phyloP scores from a whole-genome alignment of 2,113 vertebrate species.

The Podarcis raffonei region DNA sequence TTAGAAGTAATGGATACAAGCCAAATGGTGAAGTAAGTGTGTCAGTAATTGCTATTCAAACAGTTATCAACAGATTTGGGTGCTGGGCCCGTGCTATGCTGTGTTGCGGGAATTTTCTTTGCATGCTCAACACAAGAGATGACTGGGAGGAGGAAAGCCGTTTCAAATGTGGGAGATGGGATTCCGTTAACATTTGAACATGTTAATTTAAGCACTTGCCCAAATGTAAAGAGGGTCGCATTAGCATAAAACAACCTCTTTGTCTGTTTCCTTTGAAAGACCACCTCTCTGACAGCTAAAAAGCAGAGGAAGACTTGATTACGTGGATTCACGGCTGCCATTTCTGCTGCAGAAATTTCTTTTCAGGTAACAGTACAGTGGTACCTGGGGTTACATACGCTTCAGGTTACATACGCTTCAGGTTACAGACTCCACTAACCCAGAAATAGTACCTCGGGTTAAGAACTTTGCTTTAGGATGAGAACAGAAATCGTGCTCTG shows the following conservation, averaged over 20 bases:
- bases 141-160: background rate
- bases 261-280: background rate
- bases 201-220: background rate
- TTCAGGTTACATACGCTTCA: too few species aligned
- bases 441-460: too few species aligned
- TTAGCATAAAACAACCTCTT: background rate
- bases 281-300: conserved; percentile 8
- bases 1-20: conserved; percentile 50
- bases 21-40: conserved; percentile 30
- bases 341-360: conserved; percentile 4
- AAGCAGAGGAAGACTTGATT: conserved; percentile 25
- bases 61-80: conserved; percentile 2
- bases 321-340: background rate
- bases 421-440: too few species aligned
- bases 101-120: background rate
- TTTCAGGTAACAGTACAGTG: conserved; percentile 21
- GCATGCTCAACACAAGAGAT: background rate
- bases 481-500: too few species aligned
- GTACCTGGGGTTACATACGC: too few species aligned
- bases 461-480: too few species aligned
- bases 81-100: background rate
- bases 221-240: background rate
- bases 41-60: conserved; percentile 26
- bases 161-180: background rate
- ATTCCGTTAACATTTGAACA: background rate